Conservation (phyloP, 92 coral and sea anemone species). For the Epizoanthus rinbou region DNA sequence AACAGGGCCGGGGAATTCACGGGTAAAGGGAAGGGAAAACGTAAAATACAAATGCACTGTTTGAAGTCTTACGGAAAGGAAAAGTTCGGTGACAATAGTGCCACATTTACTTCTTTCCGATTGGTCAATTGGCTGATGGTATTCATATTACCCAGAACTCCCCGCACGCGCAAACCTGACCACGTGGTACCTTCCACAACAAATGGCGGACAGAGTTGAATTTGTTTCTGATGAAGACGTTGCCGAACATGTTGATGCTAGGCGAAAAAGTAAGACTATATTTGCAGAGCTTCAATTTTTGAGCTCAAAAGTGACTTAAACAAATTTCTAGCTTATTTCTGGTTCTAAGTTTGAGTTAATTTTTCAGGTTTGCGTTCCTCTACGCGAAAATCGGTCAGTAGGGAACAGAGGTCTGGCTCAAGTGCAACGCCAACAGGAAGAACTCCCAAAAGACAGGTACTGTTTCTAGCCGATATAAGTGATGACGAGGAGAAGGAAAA, state of each 20-base stretch:
- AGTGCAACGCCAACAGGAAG: not conserved
- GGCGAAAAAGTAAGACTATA: slow-evolving; percentile 25
- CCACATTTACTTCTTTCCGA: slow-evolving; percentile 41
- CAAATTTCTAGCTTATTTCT: too few species aligned
- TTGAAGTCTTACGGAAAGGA: not conserved
- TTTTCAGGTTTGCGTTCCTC: slow-evolving; percentile 28
- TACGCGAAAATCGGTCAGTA: slow-evolving; percentile 9
- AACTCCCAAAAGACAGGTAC: slow-evolving; percentile 15
- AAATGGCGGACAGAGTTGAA: slow-evolving; percentile 32
- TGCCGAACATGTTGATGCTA: not conserved
- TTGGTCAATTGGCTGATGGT: slow-evolving; percentile 15
- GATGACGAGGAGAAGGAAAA: slow-evolving; percentile 38
- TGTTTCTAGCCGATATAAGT: not conserved
- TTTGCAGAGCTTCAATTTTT: not conserved
- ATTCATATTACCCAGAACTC: slow-evolving; percentile 24
- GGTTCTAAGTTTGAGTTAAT: not conserved
- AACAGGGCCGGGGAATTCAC: slow-evolving; percentile 44
- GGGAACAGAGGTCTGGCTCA: not conserved
- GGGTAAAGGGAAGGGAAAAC: slow-evolving; percentile 44
- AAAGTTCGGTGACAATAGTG: slow-evolving; percentile 15
- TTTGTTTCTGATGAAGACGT: not conserved
- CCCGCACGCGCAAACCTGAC: slow-evolving; percentile 5
- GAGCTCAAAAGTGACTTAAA: not conserved
- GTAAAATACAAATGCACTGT: slow-evolving; percentile 28
- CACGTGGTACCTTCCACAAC: slow-evolving; percentile 25